Evolutionary conservation across 2,113 vertebrate genomes (phyloP), one percentile per base, ranked within the genome.

Genomic region (Solea senegalensis): DNA sequence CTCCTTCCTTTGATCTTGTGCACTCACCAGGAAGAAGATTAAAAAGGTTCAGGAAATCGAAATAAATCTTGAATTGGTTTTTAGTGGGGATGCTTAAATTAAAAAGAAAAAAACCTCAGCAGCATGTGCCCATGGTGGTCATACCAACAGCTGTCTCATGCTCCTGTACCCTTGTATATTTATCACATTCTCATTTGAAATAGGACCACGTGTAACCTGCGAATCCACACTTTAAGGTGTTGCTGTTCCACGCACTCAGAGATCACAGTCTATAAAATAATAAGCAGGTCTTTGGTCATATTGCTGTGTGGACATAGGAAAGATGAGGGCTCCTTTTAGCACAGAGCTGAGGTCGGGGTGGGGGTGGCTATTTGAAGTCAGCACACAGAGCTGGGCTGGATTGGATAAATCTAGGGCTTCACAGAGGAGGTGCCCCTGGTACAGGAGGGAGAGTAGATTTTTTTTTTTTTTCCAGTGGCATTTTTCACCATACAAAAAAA

Each of bases 191-290:
- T 86, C 62, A 60, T 88, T 74, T 86, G 55, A 78, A 78, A 86
- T 76, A 57, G 69, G 65, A 72, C 83, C 83, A 85, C 79, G 67
- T 83, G 82, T 70, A 84, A 87, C 82, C 73, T 74, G 82, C 83
- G 82, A 85, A 89, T 82, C 67, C 81, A 78, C 75, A 83, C 85
- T 90, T 78, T 76, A 77, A 78, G 77, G 73, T 82, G 81, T 68
- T 74, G 78, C 87, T 83, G 86, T 88, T 81, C 84, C 82, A 84
- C 87, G 78, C 78, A 69, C 76, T 77, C 54, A 44, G 85, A 86
- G 86, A 92, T 88, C 90, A 88, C 79, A 86, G 85, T 72, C 81
- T 75, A 86, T 84, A 81, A 90, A 89, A 92, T 90, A 89, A 90
- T 88, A 86, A 88, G 79, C 87, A 75, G 84, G 83, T 88, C 87